These are phyloP conservation scores for Lynx canadensis DNA, from an alignment of 2,113 vertebrate genomes.

Conservation along the genomic window DNA sequence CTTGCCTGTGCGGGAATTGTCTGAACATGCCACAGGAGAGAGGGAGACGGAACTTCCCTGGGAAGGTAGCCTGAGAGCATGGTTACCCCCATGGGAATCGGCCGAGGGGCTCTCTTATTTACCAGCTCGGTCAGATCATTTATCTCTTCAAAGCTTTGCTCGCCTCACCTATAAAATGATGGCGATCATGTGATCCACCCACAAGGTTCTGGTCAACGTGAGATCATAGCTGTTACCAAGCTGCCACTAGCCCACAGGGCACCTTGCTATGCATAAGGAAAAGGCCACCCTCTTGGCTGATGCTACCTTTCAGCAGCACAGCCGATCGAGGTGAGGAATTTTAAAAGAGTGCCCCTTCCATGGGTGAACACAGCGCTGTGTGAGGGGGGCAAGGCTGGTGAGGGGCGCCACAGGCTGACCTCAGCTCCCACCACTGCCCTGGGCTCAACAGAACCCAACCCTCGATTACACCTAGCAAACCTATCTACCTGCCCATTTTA, in stretches of 20 bases:
- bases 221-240: too few species aligned
- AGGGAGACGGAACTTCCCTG: background rate
- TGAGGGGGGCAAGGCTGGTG: rapidly evolving
- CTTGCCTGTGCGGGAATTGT: background rate
- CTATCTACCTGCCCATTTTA: background rate
- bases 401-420: background rate
- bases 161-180: background rate
- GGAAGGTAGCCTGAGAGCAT: rapidly evolving
- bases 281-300: rapidly evolving
- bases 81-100: background rate
- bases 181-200: too few species aligned
- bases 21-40: background rate
- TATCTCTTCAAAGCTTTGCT: background rate
- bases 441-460: rapidly evolving
- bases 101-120: background rate
- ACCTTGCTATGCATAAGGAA: background rate
- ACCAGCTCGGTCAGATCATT: background rate
- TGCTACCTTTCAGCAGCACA: background rate
- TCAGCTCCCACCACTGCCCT: rapidly evolving
- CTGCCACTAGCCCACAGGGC: background rate
- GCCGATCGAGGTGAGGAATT: rapidly evolving
- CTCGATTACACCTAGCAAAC: background rate
- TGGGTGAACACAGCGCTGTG: background rate
- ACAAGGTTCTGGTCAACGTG: too few species aligned
- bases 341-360: background rate